Evolutionary conservation across 2,113 vertebrate species (phyloP).

Genomic region (Okapia johnstoni): DNA sequence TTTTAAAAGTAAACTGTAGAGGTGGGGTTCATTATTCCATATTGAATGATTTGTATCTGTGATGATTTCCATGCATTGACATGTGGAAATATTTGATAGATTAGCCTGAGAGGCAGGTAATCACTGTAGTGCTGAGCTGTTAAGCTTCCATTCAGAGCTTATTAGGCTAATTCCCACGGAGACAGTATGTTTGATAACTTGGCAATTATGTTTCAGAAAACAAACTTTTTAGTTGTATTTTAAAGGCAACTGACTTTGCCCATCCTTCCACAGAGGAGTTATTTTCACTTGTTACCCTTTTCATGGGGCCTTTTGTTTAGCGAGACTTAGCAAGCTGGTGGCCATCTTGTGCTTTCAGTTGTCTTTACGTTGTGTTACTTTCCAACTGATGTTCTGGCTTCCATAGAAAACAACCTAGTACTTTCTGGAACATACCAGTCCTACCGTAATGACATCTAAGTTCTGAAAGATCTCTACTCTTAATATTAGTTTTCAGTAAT

Average conservation of each 20-base stretch:
- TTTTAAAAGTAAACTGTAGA: constrained; percentile 55
- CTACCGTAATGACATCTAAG: not conserved
- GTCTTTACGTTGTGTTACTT: not conserved
- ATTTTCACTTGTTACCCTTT: not conserved
- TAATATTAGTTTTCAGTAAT: not conserved
- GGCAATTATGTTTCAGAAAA: constrained; percentile 43
- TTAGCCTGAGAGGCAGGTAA: constrained; percentile 67
- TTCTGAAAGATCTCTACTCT: not conserved
- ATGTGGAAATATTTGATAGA: constrained; percentile 71
- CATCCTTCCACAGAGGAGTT: not conserved
- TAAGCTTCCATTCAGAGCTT: constrained; percentile 58
- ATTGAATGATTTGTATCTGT: constrained; percentile 31
- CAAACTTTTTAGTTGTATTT: not conserved
- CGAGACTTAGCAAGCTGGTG: not conserved
- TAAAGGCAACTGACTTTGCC: not conserved
- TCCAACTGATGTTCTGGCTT: not conserved
- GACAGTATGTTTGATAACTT: constrained; percentile 55
- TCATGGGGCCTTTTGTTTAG: not conserved
- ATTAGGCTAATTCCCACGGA: constrained; percentile 57
- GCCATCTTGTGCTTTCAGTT: not conserved
- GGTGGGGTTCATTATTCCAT: constrained; percentile 49
- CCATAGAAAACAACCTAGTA: not conserved
- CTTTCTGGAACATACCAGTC: not conserved
- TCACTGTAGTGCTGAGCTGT: constrained; percentile 59
- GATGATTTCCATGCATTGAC: constrained; percentile 64